Evolutionary conservation across 2,797 vertebrate genomes (phyloP), one percentile per base, ranked within the genome.

Genomic region (Galaxias olidus): DNA sequence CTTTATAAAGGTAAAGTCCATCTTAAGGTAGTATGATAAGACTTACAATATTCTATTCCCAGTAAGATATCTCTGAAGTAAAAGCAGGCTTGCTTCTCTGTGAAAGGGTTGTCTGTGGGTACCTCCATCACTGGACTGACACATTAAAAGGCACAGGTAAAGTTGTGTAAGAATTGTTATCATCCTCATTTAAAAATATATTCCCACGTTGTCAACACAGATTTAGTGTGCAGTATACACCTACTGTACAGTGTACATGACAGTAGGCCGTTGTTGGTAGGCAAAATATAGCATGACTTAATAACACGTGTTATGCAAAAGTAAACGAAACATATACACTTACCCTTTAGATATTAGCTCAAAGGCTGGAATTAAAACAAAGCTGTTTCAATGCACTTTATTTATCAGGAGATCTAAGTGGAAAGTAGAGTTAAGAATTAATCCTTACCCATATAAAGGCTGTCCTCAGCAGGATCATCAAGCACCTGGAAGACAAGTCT

Each of bases 21-120:
- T 6, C 8, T 14, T 49, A 14, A 5, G 15, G 47, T 30, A 3
- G 4, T 2, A 9, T 44, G 17, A 13, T 20, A 48, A 7, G 46
- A 96, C 95, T 92, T 86, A 98, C 97, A 79, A 84, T 98, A 99
- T 82, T 99, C 96, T 0, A 97, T 95, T 79, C 97, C 97, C 83
- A 99, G 80, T 73, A 98, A 87, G 1, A 98, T 75, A 48, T 98
- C 97, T 83, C 93, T 89, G 84, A 98, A 94, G 89, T 96, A 96
- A 76, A 93, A 90, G 40, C 90, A 87, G 58, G 96, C 92, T 87
- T 94, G 94, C 41, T 95, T 93, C 82, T 98, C 97, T 0, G 91
- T 84, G 79, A 98, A 92, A 0, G 94, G 94, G 19, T 86, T 82
- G 5, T 96, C 92, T 3, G 92, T 93, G 0, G 97, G 97, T 40